Percentiles rank a stretch among this genome's conserved stretches.
Evolutionary conservation across 2,888 invertebrate species (phyloP).

Genomic region (Cerastis rubricosa): DNA sequence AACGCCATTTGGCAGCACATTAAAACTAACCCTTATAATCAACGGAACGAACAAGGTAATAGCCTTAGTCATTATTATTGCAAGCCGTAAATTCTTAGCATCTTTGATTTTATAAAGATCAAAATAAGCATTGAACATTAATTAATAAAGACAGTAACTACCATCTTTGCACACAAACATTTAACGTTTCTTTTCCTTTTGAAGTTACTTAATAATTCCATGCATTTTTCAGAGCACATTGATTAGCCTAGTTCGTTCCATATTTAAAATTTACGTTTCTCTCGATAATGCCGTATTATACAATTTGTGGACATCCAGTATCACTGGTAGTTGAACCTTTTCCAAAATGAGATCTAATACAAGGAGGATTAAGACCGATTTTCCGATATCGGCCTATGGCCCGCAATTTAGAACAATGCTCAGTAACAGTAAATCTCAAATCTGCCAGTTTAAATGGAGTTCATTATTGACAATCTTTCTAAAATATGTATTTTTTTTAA

Average conservation of each 20-base stretch:
- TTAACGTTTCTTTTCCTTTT: background rate
- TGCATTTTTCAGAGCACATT: background rate
- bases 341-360: constrained; percentile 35
- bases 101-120: background rate
- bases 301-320: constrained; percentile 15
- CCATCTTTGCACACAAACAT: background rate
- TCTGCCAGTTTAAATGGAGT: background rate
- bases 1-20: constrained; percentile 1
- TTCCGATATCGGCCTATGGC: background rate
- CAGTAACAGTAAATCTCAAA: background rate
- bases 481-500: background rate
- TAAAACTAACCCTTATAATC: constrained; percentile 33
- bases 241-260: constrained; percentile 5
- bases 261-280: constrained; percentile 8
- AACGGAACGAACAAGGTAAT: constrained; percentile 25
- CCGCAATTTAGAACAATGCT: background rate
- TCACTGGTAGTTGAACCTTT: constrained; percentile 10
- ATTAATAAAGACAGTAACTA: background rate
- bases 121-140: background rate
- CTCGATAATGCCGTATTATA: background rate
- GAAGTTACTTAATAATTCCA: background rate
- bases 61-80: background rate
- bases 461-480: background rate
- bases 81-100: background rate
- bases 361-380: background rate